Base-by-base conservation (phyloP, 2,113 vertebrate genomes). In the Notiomystis cincta region DNA sequence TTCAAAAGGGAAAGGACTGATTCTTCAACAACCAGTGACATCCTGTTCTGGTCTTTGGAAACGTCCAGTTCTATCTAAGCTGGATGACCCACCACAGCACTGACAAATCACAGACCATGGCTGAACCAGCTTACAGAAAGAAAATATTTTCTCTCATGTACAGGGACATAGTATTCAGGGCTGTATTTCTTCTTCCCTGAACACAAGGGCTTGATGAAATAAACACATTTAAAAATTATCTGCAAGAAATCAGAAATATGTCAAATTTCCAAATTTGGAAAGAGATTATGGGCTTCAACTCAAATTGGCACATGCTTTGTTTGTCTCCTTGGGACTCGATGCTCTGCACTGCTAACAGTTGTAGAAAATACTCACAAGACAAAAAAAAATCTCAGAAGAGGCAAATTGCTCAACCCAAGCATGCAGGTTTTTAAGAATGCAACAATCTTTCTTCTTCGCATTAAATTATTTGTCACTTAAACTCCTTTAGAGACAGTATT, bases 281-380 rank as follows among this genome's bases (percentile, higher is more conserved):
- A 76, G 56, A 88, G 69, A 82, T 78, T 51, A 95, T 47, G 72
- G 94, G 83, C 90, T 96, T 94, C 81, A 82, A 58, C 72, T 92
- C 94, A 97, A 96, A 80, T 92, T 97, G 97, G 96, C 96, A 96
- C 44, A 88, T 64, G 66, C 20, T 90, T 96, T 94, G 75, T 94
- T 97, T 96, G 64, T 93, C 93, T 95, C 76, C 69, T 37, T 89
- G 73, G 87, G 92, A 89, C 87, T 91, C 0, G 2, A 94, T 78
- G 89, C 88, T 77, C 69, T 90, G 78, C 72, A 62, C 37, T 82
- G 58, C 82, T 95, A 71, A 92, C 54, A 72, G 78, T 83, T 82
- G 76, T 35, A 95, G 73, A 92, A 95, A 95, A 93, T 37, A 71
- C 57, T 85, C 54, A 35, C 13, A 89, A 93, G 47, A 91, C 65